Percentiles rank a stretch among this genome's conserved stretches.
Evolutionary conservation across 2,888 invertebrate species (phyloP).

Genomic region (Urechis unicinctus): DNA sequence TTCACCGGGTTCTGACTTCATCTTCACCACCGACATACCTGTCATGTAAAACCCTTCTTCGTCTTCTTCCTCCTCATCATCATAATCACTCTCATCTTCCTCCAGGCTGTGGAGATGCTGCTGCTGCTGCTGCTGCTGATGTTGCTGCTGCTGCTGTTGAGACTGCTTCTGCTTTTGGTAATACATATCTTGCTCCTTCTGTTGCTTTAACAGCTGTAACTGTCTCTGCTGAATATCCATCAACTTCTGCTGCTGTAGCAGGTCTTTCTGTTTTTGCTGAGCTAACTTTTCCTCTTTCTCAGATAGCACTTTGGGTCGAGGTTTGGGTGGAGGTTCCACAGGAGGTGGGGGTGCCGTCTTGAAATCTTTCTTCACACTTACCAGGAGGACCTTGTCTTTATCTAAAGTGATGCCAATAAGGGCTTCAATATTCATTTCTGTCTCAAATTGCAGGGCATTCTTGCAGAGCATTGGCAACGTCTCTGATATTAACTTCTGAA

Average conservation of each 20-base stretch:
- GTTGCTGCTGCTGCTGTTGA: background rate
- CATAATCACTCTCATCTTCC: too few relatives aligned
- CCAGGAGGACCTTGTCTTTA: constrained; percentile 6
- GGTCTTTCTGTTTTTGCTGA: background rate
- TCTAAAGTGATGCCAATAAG: constrained; percentile 11
- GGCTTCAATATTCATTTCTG: constrained; percentile 8
- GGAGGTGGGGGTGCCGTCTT: background rate
- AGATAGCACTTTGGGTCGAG: background rate
- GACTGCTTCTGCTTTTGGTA: background rate
- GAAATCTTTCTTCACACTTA: constrained; percentile 6
- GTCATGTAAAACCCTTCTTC: too few relatives aligned
- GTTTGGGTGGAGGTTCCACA: background rate
- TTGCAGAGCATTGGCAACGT: constrained; percentile 4
- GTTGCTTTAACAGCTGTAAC: background rate
- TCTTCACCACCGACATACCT: too few relatives aligned
- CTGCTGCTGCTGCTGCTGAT: background rate
- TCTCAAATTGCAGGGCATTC: constrained; percentile 5
- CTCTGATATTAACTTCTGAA: constrained; percentile 4
- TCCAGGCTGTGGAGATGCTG: background rate
- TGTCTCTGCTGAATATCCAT: background rate
- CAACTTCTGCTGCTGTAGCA: background rate
- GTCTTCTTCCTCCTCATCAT: too few relatives aligned
- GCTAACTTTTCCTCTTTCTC: background rate
- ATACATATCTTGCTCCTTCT: background rate
- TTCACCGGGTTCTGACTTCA: too few relatives aligned